Evolutionary conservation across 2,888 invertebrate genomes (phyloP).

Genomic region (Notocelia uddmanniana): DNA sequence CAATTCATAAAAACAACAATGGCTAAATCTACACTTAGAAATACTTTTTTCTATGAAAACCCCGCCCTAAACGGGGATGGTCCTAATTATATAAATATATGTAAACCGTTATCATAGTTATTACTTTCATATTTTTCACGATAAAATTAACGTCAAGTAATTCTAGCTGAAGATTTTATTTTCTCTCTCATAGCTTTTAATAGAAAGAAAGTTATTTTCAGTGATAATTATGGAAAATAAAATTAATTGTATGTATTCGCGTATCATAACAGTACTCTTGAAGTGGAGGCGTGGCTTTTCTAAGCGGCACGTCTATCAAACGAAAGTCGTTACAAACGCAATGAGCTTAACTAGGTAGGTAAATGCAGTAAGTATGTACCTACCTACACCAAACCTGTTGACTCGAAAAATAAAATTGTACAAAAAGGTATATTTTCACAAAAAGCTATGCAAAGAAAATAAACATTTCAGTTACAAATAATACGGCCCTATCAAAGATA

Average conservation of each 20-base stretch:
- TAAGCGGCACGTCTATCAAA: too few species aligned
- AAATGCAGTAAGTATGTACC: too few species aligned
- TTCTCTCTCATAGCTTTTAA: neutral
- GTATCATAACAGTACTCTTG: too few species aligned
- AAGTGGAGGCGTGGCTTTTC: too few species aligned
- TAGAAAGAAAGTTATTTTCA: neutral
- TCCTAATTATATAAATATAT: slow-evolving; percentile 7
- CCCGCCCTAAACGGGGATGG: neutral
- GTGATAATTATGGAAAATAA: too few species aligned
- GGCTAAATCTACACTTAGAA: slow-evolving; percentile 30
- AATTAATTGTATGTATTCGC: too few species aligned
- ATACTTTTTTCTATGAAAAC: slow-evolving; percentile 3
- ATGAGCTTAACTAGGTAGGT: too few species aligned
- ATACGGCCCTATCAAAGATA: too few species aligned
- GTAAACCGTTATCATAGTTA: neutral
- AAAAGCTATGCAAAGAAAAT: neutral
- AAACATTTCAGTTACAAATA: neutral
- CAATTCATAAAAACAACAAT: slow-evolving; percentile 68
- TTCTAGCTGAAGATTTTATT: neutral
- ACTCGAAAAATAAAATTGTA: too few species aligned
- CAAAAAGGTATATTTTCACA: neutral
- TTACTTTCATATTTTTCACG: neutral
- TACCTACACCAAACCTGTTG: too few species aligned
- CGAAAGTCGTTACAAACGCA: too few species aligned
- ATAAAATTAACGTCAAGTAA: neutral